Conservation (phyloP, 2,888 invertebrate species). For the Zeuzera pyrina region DNA sequence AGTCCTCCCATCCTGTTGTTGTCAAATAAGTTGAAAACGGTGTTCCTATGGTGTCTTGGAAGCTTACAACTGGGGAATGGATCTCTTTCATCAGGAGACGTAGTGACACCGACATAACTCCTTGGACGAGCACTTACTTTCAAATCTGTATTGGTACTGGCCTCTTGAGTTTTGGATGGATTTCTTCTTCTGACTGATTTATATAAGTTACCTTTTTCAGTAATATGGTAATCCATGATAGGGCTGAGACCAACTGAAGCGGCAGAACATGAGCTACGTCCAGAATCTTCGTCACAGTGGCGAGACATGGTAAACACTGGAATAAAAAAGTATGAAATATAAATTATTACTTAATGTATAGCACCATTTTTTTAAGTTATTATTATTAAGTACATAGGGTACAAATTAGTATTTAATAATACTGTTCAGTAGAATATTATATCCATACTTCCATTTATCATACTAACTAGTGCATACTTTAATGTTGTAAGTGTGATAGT, state of each 20-base stretch:
- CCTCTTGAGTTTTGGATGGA: slow-evolving; percentile 44
- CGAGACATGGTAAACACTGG: slow-evolving; percentile 50
- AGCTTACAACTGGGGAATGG: slow-evolving; percentile 59
- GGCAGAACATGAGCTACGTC: slow-evolving; percentile 64
- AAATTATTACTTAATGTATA: too few species aligned
- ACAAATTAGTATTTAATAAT: too few species aligned
- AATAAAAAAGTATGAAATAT: too few species aligned
- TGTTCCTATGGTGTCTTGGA: slow-evolving; percentile 38
- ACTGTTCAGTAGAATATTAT: too few species aligned
- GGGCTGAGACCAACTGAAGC: slow-evolving; percentile 52
- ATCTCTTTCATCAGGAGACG: slow-evolving; percentile 65
- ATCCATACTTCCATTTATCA: too few species aligned
- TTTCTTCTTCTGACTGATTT: slow-evolving; percentile 24
- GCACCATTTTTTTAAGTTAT: too few species aligned
- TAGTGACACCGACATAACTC: slow-evolving; percentile 42
- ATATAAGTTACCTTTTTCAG: slow-evolving; percentile 18
- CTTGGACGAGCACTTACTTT: slow-evolving; percentile 56
- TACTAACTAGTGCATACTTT: too few species aligned
- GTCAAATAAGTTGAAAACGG: slow-evolving; percentile 50
- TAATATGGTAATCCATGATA: slow-evolving; percentile 35
- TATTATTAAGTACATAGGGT: too few species aligned
- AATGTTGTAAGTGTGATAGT: too few species aligned
- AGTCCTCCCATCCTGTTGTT: slow-evolving; percentile 50
- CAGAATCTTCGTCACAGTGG: slow-evolving; percentile 62
- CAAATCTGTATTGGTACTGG: slow-evolving; percentile 66